Evolutionary conservation across 2,113 vertebrate genomes (phyloP), one percentile per base, ranked within the genome.

Genomic region (Odontophorus gujanensis): DNA sequence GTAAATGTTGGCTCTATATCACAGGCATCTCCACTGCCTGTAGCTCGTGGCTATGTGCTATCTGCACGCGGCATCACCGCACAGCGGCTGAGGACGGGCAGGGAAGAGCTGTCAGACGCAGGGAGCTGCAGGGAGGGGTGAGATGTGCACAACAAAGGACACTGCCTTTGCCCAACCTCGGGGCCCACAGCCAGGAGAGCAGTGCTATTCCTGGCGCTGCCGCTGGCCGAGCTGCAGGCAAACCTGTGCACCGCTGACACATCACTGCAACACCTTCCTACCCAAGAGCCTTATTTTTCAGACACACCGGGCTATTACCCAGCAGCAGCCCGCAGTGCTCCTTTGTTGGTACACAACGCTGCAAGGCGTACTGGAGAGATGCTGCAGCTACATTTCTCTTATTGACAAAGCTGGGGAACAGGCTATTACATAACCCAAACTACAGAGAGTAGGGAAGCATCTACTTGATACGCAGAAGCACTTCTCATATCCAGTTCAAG

Each of bases 161-260:
- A 81, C 88, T 91, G 93, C 87, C 74, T 87, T 81, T 74, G 61
- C 88, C 92, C 65, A 3, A 63, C 50, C 71, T 7, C 69, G 24
- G 87, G 63, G 80, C 81, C 81, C 84, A 45, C 89, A 57, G 93
- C 81, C 95, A 85, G 76, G 76, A 53, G 90, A 80, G 66, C 87
- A 4, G 45, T n/a, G 87, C 87, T 80, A 68, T 57, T 95, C 87
- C 90, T 76, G 93, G 90, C 90, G 69, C 20, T 0, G 11, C 89
- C 89, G 50, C 0, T 0, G 89, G 93, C 93, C 65, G 34, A 3
- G 8, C 93, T 86, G 83, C 87, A 30, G 92, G 92, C 57, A 59
- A 61, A 89, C 76, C 69, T 32, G 0, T 30, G 8, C 3, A 32
- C 73, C 85, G 13, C 75, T 9, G 69, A 43, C 1, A 9, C 92